Evolutionary conservation across 2,797 vertebrate species (phyloP).

Genomic region (Scolopax rusticola): DNA sequence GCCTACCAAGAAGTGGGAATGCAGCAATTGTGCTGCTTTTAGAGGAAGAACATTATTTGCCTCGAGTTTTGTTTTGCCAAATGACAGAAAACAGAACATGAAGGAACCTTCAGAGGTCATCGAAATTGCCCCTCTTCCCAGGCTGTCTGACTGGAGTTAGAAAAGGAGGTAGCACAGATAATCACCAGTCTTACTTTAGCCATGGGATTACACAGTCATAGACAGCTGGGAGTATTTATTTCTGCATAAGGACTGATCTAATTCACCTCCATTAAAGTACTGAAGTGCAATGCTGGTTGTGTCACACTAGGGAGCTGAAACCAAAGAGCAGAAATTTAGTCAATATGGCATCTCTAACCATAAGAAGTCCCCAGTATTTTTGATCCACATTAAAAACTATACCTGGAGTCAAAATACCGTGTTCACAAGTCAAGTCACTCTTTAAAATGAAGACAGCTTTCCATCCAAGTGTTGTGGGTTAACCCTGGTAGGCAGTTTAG

Average conservation of each 20-base stretch:
- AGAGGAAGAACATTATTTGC: not conserved
- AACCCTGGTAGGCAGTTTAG: not conserved
- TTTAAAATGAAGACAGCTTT: not conserved
- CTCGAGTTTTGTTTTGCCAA: not conserved
- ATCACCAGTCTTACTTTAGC: not conserved
- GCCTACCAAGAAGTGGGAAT: not conserved
- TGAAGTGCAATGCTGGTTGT: not conserved
- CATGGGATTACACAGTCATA: not conserved
- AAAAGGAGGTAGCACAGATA: not conserved
- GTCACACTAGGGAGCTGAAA: slow-evolving; percentile 8
- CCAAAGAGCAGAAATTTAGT: not conserved
- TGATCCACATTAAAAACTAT: not conserved
- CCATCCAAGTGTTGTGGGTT: not conserved
- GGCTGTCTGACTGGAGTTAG: not conserved
- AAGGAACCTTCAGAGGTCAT: not conserved
- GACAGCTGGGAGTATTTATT: slow-evolving; percentile 1
- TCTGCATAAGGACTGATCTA: not conserved
- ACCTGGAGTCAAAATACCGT: not conserved
- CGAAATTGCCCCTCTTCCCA: not conserved
- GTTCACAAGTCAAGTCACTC: not conserved
- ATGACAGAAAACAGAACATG: not conserved
- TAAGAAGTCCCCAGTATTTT: not conserved
- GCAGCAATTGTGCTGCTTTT: not conserved
- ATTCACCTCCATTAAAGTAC: slow-evolving; percentile 23
- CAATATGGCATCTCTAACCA: not conserved